Conservation (phyloP, 1,140 invertebrate species). For the Lepidurus arcticus region DNA sequence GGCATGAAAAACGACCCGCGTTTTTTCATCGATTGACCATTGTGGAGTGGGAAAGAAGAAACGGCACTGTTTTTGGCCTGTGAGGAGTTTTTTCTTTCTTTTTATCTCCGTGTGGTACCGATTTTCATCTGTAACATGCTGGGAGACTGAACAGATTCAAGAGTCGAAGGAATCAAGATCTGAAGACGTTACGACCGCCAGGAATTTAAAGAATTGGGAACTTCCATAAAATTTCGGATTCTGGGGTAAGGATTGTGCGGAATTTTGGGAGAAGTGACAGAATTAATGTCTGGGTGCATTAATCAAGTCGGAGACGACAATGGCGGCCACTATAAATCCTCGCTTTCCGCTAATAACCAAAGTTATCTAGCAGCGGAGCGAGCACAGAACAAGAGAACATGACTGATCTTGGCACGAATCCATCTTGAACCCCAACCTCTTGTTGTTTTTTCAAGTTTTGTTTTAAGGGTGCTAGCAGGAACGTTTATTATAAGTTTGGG, state of each 20-base stretch:
- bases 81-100: background rate
- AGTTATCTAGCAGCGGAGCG: background rate
- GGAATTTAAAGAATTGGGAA: no score
- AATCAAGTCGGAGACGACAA: background rate
- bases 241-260: background rate
- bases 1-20: background rate
- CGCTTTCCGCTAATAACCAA: background rate
- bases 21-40: constrained; percentile 15
- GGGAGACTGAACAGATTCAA: no score
- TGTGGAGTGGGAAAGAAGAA: background rate
- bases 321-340: background rate
- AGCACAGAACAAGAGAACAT: background rate
- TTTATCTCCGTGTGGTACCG: no score
- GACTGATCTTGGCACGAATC: constrained; percentile 13
- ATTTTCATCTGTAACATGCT: no score
- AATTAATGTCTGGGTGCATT: constrained; percentile 4
- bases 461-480: background rate
- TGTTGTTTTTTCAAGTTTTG: background rate
- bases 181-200: no score
- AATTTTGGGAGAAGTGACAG: background rate
- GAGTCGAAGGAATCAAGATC: no score
- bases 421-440: background rate
- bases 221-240: background rate
- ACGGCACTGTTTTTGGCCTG: background rate
- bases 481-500: no score